These are phyloP conservation scores for Watsonalla cultraria DNA, from an alignment of 2,888 invertebrate genomes.

Conservation along the genomic window DNA sequence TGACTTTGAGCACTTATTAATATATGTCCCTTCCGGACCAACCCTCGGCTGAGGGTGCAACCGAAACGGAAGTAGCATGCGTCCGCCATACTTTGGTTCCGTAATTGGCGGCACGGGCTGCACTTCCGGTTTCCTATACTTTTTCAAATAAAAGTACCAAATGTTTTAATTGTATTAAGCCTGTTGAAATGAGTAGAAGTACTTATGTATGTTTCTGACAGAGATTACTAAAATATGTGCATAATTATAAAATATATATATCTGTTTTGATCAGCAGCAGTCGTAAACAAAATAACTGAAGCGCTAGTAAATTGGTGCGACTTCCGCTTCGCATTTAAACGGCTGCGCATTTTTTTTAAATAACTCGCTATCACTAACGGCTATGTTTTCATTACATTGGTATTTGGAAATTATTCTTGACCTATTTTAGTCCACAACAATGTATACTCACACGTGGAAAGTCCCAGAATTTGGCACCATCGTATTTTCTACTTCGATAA, in stretches of 20 bases:
- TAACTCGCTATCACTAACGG: slow-evolving; percentile 2
- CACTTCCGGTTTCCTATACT: slow-evolving; percentile 56
- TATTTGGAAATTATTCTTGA: slow-evolving; percentile 27
- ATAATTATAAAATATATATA: background rate
- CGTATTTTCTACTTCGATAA: background rate
- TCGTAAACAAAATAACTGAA: background rate
- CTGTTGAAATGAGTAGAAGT: no score
- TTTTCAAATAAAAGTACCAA: background rate
- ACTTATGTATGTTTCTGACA: no score
- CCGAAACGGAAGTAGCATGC: slow-evolving; percentile 75
- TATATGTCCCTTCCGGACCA: slow-evolving; percentile 71
- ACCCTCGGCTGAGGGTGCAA: slow-evolving; percentile 62
- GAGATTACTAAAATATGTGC: no score
- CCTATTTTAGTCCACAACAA: slow-evolving; percentile 43
- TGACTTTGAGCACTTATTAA: slow-evolving; percentile 67
- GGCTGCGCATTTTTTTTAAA: slow-evolving; percentile 5
- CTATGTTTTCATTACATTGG: slow-evolving; percentile 1
- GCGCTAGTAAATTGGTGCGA: background rate
- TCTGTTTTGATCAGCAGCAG: background rate
- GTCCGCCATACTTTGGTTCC: slow-evolving; percentile 58
- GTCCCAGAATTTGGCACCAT: slow-evolving; percentile 20
- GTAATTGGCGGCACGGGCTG: slow-evolving; percentile 71
- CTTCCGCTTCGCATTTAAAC: background rate
- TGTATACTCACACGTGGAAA: slow-evolving; percentile 39
- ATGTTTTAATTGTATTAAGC: slow-evolving; percentile 1